Evolutionary conservation across 2,888 invertebrate species (phyloP).

Genomic region (Megaustenia siamemsis): DNA sequence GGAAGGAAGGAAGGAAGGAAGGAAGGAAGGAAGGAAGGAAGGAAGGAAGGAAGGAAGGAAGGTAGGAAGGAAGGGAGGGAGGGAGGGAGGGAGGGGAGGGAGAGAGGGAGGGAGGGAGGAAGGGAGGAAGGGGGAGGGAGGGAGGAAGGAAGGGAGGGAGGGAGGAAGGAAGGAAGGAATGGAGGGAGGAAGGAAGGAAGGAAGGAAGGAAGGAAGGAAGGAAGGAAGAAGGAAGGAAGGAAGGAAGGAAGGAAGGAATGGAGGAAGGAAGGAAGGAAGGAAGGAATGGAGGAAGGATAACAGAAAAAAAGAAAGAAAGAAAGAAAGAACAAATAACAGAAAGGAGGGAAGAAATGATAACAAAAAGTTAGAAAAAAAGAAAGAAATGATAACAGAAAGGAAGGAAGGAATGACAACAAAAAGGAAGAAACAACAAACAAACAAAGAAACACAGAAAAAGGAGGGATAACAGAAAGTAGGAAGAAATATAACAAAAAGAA

Average conservation of each 20-base stretch:
- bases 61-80: neutral
- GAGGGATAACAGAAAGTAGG: too few relatives aligned
- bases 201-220: neutral
- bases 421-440: too few relatives aligned
- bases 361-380: too few relatives aligned
- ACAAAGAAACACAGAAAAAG: too few relatives aligned
- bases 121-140: neutral
- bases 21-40: conserved; percentile 17
- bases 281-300: neutral
- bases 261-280: neutral
- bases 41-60: neutral
- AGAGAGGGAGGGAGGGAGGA: too few relatives aligned
- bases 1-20: conserved; percentile 9
- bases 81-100: too few relatives aligned
- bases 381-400: too few relatives aligned
- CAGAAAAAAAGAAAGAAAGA: neutral
- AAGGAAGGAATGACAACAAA: neutral
- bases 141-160: neutral
- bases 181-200: neutral
- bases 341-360: neutral
- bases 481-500: too few relatives aligned
- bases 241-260: neutral
- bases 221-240: neutral
- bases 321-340: too few relatives aligned
- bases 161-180: neutral